Conservation (phyloP, 2,888 invertebrate genomes). For the Gandaritis pyraliata region DNA sequence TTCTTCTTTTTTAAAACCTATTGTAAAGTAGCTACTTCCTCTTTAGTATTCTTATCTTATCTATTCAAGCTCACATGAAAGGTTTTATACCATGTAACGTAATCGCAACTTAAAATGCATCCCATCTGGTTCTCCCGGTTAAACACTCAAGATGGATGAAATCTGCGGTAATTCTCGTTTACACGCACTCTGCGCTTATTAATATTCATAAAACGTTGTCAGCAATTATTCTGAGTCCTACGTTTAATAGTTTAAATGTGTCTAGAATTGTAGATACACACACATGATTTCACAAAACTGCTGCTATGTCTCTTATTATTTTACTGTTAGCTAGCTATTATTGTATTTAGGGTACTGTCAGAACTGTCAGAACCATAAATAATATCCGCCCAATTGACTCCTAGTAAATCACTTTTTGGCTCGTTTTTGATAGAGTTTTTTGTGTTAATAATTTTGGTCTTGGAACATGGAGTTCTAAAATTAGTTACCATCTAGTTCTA, state of each 20-base stretch:
- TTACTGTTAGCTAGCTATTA: no score
- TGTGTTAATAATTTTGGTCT: no score
- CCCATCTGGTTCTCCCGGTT: slow-evolving; percentile 28
- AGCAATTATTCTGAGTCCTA: slow-evolving; percentile 63
- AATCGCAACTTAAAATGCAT: slow-evolving; percentile 31
- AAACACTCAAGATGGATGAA: slow-evolving; percentile 42
- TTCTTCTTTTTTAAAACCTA: neutral
- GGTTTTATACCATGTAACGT: slow-evolving; percentile 4
- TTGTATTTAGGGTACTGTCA: slow-evolving; percentile 1
- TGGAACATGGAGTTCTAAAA: neutral
- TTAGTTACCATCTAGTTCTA: neutral
- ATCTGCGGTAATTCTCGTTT: slow-evolving; percentile 56
- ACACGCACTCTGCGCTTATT: slow-evolving; percentile 54
- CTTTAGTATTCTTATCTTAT: no score
- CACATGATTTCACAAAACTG: slow-evolving; percentile 3
- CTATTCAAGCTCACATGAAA: neutral
- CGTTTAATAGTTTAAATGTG: slow-evolving; percentile 53
- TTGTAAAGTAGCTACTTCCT: no score
- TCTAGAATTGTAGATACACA: slow-evolving; percentile 12
- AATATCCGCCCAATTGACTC: no score
- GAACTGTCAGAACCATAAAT: no score
- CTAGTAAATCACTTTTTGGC: neutral
- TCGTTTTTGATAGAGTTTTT: neutral
- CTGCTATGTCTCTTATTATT: no score
- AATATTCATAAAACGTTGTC: slow-evolving; percentile 68